Evolutionary conservation across 2,888 invertebrate genomes (phyloP), one percentile per base, ranked within the genome.

Genomic region (Calliopum simillimum): DNA sequence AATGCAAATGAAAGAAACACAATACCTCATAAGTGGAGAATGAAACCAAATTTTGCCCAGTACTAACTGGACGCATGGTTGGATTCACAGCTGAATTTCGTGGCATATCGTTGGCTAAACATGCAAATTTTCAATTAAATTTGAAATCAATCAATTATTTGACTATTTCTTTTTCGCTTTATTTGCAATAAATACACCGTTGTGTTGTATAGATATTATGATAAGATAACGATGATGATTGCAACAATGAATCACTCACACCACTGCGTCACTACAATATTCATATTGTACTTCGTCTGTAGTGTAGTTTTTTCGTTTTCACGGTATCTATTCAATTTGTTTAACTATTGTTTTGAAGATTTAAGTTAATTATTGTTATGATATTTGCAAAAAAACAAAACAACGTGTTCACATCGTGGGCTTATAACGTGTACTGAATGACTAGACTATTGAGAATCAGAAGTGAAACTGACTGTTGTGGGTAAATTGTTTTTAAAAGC

Each of bases 21-120:
- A 75, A 67, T 80, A 82, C 79, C 81, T 82, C 77, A 76, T 81
- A 80, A 72, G 80, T 82, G 75, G 79, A 79, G 75, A 82, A 81
- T 77, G 80, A 81, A 74, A 81, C 81, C 69, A 81, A 77, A 80
- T 80, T 80, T 74, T 78, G 80, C 75, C 79, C 79, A 76, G 76
- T 74, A 55, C 75, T 77, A 64, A 79, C 76, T 71, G 80, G 80
- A 74, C 79, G 76, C 80, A 80, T 80, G 76, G 78, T 77, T 71
- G 77, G 75, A 68, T 79, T 81, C 75, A 74, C 73, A 71, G 44
- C 61, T n/a, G 66, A 23, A 44, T 66, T 67, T 51, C 53, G 65
- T 51, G 59, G 70, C 70, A 65, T 70, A 65, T 11, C 33, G 63
- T 21, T 25, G 53, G 4, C 5, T 33, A 33, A 33, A 33, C 33